These are phyloP conservation scores for Euthynnus affinis DNA, from an alignment of 2,797 vertebrate genomes.

Conservation along the genomic window DNA sequence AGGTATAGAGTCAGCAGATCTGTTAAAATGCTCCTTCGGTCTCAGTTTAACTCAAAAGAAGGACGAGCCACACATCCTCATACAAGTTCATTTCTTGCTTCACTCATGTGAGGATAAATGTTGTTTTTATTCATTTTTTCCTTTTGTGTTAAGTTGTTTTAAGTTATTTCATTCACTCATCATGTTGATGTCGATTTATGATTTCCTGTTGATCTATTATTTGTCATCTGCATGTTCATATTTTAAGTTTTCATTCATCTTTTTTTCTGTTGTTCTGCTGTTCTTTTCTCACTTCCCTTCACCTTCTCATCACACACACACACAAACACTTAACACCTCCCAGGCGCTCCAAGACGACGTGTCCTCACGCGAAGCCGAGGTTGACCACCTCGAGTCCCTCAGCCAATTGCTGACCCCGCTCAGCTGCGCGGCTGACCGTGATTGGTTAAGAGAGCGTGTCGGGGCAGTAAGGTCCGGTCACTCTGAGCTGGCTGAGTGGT, in stretches of 20 bases:
- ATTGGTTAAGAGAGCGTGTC: slow-evolving; percentile 90
- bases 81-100: slow-evolving; percentile 4
- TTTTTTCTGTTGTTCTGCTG: slow-evolving; percentile 68
- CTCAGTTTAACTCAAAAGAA: neutral
- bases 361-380: slow-evolving; percentile 85
- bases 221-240: slow-evolving; percentile 77
- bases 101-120: neutral
- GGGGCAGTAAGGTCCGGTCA: slow-evolving; percentile 89
- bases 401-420: slow-evolving; percentile 91
- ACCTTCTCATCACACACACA: slow-evolving; percentile 27
- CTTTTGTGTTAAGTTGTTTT: slow-evolving; percentile 25
- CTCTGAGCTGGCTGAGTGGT: slow-evolving; percentile 89
- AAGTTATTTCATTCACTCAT: slow-evolving; percentile 36
- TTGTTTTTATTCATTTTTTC: slow-evolving; percentile 30
- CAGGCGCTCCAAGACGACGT: slow-evolving; percentile 94
- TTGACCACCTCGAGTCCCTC: slow-evolving; percentile 88
- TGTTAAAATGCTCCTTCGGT: neutral
- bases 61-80: neutral
- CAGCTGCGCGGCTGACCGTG: slow-evolving; percentile 88
- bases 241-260: slow-evolving; percentile 79
- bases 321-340: slow-evolving; percentile 67
- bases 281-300: slow-evolving; percentile 55
- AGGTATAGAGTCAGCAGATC: neutral
- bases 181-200: slow-evolving; percentile 41
- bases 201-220: slow-evolving; percentile 62